Percentiles rank a stretch among this genome's conserved stretches.
These are phyloP conservation scores for Noctua comes DNA, from an alignment of 2,888 invertebrate genomes.

Conservation along the genomic window DNA sequence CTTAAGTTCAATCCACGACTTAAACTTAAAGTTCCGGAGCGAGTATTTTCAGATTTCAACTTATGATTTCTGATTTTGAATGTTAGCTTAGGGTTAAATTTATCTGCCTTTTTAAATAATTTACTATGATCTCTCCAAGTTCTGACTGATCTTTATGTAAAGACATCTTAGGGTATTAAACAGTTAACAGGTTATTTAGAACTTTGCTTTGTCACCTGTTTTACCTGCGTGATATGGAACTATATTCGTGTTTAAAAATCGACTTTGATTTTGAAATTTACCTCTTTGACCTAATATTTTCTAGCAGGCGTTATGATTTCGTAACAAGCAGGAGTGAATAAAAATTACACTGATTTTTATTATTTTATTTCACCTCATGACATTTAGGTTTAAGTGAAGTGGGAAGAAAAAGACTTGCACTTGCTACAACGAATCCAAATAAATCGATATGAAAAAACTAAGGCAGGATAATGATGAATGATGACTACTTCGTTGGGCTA, in stretches of 20 bases:
- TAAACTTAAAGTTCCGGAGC: conserved; percentile 47
- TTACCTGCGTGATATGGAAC: not conserved
- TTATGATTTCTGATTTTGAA: conserved; percentile 31
- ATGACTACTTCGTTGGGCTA: too few relatives aligned
- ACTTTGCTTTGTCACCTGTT: not conserved
- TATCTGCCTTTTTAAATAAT: not conserved
- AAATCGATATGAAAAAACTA: too few relatives aligned
- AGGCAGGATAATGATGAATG: too few relatives aligned
- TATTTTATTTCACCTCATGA: not conserved
- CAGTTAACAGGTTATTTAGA: not conserved
- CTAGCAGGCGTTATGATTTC: not conserved
- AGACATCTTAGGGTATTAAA: not conserved
- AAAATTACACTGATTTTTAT: too few relatives aligned
- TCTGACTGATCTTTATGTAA: too few relatives aligned
- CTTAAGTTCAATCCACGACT: too few relatives aligned
- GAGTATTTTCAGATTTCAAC: conserved; percentile 47
- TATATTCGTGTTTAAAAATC: not conserved
- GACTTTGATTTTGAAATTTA: not conserved
- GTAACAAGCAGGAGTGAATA: not conserved
- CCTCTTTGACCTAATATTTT: not conserved
- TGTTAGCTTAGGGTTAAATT: not conserved
- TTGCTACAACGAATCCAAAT: not conserved
- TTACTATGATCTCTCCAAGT: not conserved
- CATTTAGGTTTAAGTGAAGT: not conserved
- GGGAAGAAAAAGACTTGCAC: too few relatives aligned